phyloP scores from a whole-genome alignment of 2,888 invertebrate genomes.

The Cantharis flavilabris region DNA sequence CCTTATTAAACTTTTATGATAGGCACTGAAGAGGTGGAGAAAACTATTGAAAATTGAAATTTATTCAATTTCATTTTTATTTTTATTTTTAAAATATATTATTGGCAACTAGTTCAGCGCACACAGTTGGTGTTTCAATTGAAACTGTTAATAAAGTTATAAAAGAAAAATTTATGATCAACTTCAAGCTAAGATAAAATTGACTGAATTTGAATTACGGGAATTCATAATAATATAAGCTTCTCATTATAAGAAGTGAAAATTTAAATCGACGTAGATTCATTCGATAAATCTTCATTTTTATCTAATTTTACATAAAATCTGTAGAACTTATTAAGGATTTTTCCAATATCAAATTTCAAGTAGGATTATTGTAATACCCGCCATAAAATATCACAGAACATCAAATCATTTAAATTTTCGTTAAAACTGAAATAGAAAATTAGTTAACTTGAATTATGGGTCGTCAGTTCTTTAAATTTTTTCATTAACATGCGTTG shows the following conservation, averaged over 20 bases:
- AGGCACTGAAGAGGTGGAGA: neutral
- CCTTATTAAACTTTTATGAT: neutral
- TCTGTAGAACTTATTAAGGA: neutral
- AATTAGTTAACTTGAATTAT: neutral
- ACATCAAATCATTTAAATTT: neutral
- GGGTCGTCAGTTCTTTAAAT: too few relatives aligned
- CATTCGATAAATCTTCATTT: neutral
- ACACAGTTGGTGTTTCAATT: too few relatives aligned
- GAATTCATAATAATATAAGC: neutral
- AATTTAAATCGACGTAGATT: neutral
- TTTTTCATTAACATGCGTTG: too few relatives aligned
- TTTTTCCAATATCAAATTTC: neutral
- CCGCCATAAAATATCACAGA: neutral
- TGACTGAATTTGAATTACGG: neutral
- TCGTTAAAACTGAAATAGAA: neutral
- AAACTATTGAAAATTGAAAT: too few relatives aligned
- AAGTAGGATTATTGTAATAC: neutral
- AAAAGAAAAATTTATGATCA: neutral
- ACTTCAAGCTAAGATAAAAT: neutral
- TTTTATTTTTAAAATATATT: too few relatives aligned
- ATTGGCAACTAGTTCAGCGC: too few relatives aligned
- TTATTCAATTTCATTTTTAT: too few relatives aligned
- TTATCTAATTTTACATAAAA: neutral
- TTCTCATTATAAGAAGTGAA: neutral
- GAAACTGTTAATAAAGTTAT: too few relatives aligned